These are phyloP conservation scores for Drosophila gunungcola DNA, from an alignment of 1,140 invertebrate species.

Conservation along the genomic window DNA sequence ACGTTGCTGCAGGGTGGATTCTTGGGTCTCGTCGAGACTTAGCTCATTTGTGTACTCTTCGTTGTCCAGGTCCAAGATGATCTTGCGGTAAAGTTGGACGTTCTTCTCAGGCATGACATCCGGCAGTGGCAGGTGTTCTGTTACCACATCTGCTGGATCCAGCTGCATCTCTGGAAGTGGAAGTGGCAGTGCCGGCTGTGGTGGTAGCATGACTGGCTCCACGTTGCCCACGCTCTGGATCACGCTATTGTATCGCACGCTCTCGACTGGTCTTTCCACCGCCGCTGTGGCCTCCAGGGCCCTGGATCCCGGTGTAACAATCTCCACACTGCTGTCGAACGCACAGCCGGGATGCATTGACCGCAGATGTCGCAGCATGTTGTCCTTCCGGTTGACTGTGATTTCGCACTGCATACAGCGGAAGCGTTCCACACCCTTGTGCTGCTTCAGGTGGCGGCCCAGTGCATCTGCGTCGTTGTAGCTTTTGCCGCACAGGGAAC, in stretches of 20 bases:
- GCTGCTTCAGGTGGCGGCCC: conserved; percentile 59
- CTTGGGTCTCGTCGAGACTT: conserved; percentile 33
- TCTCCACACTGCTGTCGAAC: conserved; percentile 47
- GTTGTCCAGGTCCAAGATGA: conserved; percentile 68
- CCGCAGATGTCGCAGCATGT: conserved; percentile 87
- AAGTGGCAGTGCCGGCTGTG: not conserved
- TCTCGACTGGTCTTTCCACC: conserved; percentile 9
- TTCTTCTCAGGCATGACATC: conserved; percentile 59
- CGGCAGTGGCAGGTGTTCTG: conserved; percentile 21
- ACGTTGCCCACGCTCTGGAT: conserved; percentile 78
- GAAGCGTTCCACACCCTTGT: conserved; percentile 86
- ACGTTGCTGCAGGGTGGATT: conserved; percentile 15
- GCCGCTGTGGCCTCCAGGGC: not conserved
- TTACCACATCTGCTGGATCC: conserved; percentile 4
- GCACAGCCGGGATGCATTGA: conserved; percentile 87
- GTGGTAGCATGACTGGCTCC: conserved; percentile 52
- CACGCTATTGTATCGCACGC: conserved; percentile 62
- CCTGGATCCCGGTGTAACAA: conserved; percentile 5
- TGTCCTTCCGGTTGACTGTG: conserved; percentile 87
- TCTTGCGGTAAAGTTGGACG: conserved; percentile 76
- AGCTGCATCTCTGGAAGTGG: not conserved
- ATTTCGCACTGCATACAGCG: conserved; percentile 87
- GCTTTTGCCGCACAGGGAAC: conserved; percentile 52
- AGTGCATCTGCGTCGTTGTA: conserved; percentile 69
- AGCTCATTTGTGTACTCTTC: conserved; percentile 71